Conservation (phyloP, 2,888 invertebrate genomes). For the Erpobdella octoculata region DNA sequence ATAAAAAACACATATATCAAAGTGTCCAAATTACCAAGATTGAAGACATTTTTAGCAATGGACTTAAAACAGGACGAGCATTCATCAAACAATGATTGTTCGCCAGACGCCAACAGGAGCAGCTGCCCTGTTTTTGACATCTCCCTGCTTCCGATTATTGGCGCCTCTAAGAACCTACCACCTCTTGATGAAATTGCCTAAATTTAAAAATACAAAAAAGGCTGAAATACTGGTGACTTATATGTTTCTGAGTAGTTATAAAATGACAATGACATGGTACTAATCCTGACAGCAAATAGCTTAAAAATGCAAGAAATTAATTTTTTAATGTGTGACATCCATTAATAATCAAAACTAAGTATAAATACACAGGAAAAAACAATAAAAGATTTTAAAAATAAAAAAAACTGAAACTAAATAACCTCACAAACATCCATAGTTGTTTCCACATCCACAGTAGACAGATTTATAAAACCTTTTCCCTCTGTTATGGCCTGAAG, state of each 20-base stretch:
- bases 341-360: too few species aligned
- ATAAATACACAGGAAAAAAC: too few species aligned
- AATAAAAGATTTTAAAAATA: too few species aligned
- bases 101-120: conserved; percentile 14
- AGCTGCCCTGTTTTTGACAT: conserved; percentile 9
- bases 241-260: too few species aligned
- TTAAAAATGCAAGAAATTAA: too few species aligned
- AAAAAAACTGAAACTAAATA: too few species aligned
- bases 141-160: conserved; percentile 15
- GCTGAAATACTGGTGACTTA: too few species aligned
- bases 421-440: conserved; percentile 22
- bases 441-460: conserved; percentile 22
- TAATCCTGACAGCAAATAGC: neutral
- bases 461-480: conserved; percentile 17
- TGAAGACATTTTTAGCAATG: conserved; percentile 24
- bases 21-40: conserved; percentile 4
- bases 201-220: neutral
- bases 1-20: too few species aligned
- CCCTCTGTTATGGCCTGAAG: conserved; percentile 12
- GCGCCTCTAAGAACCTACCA: conserved; percentile 14
- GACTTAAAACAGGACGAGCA: conserved; percentile 19
- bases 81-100: conserved; percentile 5
- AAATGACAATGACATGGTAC: neutral
- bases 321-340: too few species aligned
- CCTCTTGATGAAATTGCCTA: conserved; percentile 21